Evolutionary conservation across 1,140 invertebrate genomes (phyloP).

Genomic region (Nebria ingens): DNA sequence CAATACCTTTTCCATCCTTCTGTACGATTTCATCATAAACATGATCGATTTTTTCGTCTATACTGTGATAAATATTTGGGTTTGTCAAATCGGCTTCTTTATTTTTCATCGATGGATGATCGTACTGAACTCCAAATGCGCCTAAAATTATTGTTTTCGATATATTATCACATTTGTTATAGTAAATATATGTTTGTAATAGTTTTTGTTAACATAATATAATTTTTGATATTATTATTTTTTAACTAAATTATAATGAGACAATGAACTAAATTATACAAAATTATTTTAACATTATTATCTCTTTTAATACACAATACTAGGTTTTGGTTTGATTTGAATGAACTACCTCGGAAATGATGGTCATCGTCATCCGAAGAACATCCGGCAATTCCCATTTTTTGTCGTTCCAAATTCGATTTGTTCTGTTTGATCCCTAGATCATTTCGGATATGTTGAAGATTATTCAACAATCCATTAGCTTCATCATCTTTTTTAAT

Average conservation of each 20-base stretch:
- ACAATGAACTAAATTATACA: too few relatives aligned
- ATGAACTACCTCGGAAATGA: constrained; percentile 19
- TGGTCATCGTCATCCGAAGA: constrained; percentile 35
- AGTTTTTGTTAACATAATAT: too few relatives aligned
- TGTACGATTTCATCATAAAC: constrained; percentile 88
- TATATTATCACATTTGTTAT: too few relatives aligned
- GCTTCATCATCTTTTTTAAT: constrained; percentile 42
- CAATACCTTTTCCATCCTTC: constrained; percentile 52
- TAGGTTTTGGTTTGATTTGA: too few relatives aligned
- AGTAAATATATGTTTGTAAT: too few relatives aligned
- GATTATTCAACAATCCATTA: constrained; percentile 30
- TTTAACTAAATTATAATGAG: too few relatives aligned
- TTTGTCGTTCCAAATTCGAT: constrained; percentile 45
- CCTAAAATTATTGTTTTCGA: constrained; percentile 34
- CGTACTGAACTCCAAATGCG: constrained; percentile 39
- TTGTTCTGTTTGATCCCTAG: constrained; percentile 47
- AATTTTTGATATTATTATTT: too few relatives aligned
- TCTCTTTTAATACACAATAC: too few relatives aligned
- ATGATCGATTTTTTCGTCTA: constrained; percentile 64
- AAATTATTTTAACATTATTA: too few relatives aligned
- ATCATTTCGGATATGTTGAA: constrained; percentile 55
- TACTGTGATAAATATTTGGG: constrained; percentile 74
- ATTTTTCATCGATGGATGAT: constrained; percentile 57
- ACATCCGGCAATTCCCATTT: constrained; percentile 36
- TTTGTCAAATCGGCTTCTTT: constrained; percentile 72